Evolutionary conservation across 1,140 invertebrate species (phyloP), one percentile per base, ranked within the genome.

Genomic region (Asobara japonica): DNA sequence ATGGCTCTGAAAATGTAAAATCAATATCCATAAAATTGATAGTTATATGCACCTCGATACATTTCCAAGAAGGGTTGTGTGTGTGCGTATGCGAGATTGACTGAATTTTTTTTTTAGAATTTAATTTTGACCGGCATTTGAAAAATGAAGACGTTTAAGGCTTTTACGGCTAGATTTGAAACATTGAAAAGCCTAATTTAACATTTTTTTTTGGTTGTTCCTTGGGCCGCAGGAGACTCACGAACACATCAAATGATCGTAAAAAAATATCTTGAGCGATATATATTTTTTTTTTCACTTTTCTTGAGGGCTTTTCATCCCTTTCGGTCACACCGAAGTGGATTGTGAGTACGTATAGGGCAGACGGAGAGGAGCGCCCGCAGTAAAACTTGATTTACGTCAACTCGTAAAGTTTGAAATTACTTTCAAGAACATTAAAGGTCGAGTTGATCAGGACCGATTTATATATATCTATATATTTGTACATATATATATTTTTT

Each of bases 341-440:
- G 22, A 18, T 10, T 11, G 8, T 1, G 51, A 22, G 20, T 27
- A 56, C 51, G 51, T 22, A 56, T 10, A 56, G 18, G 22, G 51
- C 51, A 56, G 51, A 64, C 62, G 61, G 69, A 72, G 68, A 73
- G 41, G 56, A 72, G 61, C 61, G 62, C 56, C 30, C 61, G 74
- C 60, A 79, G 75, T 82, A 82, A 82, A 77, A 74, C 69, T 72
- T 78, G 77, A 83, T 83, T 81, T 81, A 80, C 74, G 75, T 73
- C 62, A 61, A 65, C 72, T 61, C 79, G 73, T 80, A 81, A 76
- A 82, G 76, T 76, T 79, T 51, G 73, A 74, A 75, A 76, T 72
- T 77, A 76, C 78, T 78, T 76, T 77, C 68, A 62, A 74, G 60
- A 66, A 75, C 76, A 77, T 77, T 77, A 76, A 69, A 71, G 48